A percentile compares a stretch with the other conserved stretches of the same genome.
phyloP scores from a whole-genome alignment of 2,113 vertebrate genomes.

The Cyphomyrus plagiostoma region DNA sequence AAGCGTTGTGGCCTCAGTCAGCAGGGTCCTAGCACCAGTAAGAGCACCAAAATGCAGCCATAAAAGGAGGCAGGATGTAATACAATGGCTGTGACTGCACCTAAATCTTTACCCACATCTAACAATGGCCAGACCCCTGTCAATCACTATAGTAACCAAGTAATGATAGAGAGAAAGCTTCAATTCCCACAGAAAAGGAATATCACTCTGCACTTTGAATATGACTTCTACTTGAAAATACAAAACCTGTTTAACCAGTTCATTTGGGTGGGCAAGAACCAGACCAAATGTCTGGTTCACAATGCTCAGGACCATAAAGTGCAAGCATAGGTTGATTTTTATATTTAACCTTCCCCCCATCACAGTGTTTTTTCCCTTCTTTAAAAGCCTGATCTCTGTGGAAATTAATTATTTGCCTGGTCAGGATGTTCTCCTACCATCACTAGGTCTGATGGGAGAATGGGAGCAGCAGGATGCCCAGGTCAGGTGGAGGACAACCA shows the following conservation, averaged over 20 bases:
- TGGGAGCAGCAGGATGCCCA: slow-evolving; percentile 29
- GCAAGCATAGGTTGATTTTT: background rate
- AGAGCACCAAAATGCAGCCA: background rate
- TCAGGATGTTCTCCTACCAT: slow-evolving; percentile 28
- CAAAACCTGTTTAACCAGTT: background rate
- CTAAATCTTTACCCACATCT: background rate
- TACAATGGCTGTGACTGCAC: background rate
- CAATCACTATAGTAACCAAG: background rate
- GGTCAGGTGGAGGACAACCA: background rate
- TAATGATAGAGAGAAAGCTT: background rate
- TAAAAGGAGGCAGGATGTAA: background rate
- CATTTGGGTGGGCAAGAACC: background rate
- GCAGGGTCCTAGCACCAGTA: background rate
- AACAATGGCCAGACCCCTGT: background rate
- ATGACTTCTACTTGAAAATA: background rate
- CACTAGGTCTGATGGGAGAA: slow-evolving; percentile 45
- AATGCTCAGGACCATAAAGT: background rate
- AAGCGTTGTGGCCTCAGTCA: background rate
- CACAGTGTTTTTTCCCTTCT: background rate
- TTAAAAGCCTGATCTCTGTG: no score
- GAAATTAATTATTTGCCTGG: no score
- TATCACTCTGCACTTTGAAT: background rate
- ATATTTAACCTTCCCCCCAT: background rate
- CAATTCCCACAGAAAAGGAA: background rate
- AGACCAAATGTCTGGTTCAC: background rate